These are phyloP conservation scores for Diarsia dahlii DNA, from an alignment of 2,888 invertebrate species.

Conservation along the genomic window DNA sequence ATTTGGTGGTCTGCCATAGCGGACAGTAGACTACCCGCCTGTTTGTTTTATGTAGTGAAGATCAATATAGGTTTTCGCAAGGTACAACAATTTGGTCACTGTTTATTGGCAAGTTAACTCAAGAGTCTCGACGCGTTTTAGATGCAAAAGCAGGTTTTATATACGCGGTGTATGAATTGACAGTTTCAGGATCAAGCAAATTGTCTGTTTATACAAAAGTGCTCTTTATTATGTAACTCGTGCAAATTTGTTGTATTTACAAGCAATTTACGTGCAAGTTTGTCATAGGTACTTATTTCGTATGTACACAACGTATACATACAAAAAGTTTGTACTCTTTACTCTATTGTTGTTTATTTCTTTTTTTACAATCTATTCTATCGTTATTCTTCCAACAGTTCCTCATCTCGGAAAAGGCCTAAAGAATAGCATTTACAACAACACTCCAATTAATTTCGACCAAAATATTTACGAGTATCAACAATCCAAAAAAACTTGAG, in stretches of 20 bases:
- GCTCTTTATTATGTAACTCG: background rate
- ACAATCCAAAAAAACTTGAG: slow-evolving; percentile 26
- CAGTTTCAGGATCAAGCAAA: background rate
- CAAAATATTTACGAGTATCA: slow-evolving; percentile 16
- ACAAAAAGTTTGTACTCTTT: too few relatives aligned
- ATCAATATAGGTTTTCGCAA: background rate
- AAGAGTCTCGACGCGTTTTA: background rate
- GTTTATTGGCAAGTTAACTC: background rate
- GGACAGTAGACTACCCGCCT: background rate
- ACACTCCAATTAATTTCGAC: background rate
- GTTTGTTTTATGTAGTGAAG: background rate
- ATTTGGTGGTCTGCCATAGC: background rate
- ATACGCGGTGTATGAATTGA: background rate
- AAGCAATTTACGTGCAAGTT: too few relatives aligned
- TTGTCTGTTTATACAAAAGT: background rate
- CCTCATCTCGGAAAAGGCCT: background rate
- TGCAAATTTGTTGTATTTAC: background rate
- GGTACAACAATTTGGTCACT: background rate
- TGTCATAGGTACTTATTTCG: too few relatives aligned
- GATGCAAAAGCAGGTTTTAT: background rate
- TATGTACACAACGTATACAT: too few relatives aligned
- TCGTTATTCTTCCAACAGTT: background rate
- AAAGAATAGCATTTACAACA: background rate
- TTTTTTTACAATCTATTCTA: background rate
- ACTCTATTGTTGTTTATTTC: background rate